These are phyloP conservation scores for Petrolisthes cinctipes DNA, from an alignment of 2,888 invertebrate genomes.

Conservation along the genomic window DNA sequence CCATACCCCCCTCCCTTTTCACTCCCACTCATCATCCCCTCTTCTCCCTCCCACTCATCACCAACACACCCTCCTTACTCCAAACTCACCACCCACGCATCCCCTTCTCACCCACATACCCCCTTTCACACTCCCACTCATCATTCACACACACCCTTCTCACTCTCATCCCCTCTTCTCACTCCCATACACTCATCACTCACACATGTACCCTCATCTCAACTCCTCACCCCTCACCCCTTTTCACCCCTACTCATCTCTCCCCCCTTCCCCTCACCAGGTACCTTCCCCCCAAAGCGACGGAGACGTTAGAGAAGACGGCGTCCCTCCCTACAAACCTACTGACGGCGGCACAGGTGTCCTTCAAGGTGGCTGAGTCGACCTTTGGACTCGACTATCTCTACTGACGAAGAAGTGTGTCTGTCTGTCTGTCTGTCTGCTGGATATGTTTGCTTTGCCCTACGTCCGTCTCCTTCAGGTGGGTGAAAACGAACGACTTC, in stretches of 20 bases:
- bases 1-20: background rate
- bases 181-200: background rate
- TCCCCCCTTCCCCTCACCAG: background rate
- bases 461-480: background rate
- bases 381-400: conserved; percentile 35
- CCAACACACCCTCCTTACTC: no score
- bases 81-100: background rate
- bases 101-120: background rate
- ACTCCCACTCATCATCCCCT: background rate
- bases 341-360: conserved; percentile 31
- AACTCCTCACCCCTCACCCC: background rate
- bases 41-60: no score
- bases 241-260: background rate
- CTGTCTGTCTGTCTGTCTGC: background rate
- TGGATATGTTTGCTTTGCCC: background rate
- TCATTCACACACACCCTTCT: background rate
- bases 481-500: no score
- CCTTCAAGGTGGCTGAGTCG: conserved; percentile 41
- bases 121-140: background rate
- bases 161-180: no score
- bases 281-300: conserved; percentile 10
- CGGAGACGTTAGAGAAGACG: conserved; percentile 37
- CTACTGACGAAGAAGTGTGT: background rate
- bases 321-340: conserved; percentile 16
- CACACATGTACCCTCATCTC: background rate